Evolutionary conservation across 1,140 invertebrate species (phyloP).

Genomic region (Drosophila bifasciata): DNA sequence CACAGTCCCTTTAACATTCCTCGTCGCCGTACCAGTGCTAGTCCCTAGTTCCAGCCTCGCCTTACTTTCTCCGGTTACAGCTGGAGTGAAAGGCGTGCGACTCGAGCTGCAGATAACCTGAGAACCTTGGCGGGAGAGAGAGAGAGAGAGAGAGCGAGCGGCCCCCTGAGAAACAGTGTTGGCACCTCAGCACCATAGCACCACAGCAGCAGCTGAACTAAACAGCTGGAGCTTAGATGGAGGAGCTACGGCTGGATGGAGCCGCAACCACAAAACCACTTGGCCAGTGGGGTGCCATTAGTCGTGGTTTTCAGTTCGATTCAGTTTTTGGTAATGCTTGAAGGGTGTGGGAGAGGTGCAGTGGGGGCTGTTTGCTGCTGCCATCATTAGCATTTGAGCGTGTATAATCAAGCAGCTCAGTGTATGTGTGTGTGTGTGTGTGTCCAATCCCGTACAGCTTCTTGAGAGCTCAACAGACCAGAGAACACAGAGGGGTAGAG

Average conservation of each 20-base stretch:
- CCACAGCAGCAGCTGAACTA: too few species aligned
- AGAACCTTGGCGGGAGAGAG: too few species aligned
- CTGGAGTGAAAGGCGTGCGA: too few species aligned
- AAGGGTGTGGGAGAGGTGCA: too few species aligned
- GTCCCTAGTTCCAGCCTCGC: too few species aligned
- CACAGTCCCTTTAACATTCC: too few species aligned
- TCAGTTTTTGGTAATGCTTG: background rate
- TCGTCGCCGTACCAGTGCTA: background rate
- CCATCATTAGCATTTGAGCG: conserved; percentile 48
- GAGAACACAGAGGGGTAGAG: too few species aligned
- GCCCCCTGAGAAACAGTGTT: background rate
- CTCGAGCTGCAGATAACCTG: conserved; percentile 4
- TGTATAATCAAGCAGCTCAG: conserved; percentile 50
- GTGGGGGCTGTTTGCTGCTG: too few species aligned
- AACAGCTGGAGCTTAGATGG: too few species aligned
- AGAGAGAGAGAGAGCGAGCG: too few species aligned
- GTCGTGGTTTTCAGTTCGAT: conserved; percentile 26
- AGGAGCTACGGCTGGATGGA: background rate
- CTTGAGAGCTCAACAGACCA: background rate
- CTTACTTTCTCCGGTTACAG: conserved; percentile 6
- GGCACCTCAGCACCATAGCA: too few species aligned
- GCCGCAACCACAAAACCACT: conserved; percentile 39
- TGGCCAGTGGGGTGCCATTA: conserved; percentile 38
- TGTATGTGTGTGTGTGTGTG: conserved; percentile 1
- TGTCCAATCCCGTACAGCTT: background rate